phyloP scores from a whole-genome alignment of 2,113 vertebrate genomes.

The Bubo scandiacus region DNA sequence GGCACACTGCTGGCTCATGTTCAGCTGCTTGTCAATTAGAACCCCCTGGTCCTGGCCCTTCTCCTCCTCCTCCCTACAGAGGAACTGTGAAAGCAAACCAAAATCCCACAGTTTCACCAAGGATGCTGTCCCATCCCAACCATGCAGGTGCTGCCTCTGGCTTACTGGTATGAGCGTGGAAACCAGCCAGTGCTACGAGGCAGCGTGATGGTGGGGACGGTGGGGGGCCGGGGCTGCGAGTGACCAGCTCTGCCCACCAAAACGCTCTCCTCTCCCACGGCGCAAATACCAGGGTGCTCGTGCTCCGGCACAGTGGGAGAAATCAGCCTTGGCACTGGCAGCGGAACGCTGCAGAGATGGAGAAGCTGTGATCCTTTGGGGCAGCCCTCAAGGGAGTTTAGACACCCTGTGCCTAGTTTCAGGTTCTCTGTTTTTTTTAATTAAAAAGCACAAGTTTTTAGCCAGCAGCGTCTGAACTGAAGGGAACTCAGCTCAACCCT shows the following conservation, averaged over 20 bases:
- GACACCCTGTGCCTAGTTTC: not conserved
- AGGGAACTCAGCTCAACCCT: not conserved
- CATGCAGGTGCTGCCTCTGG: not conserved
- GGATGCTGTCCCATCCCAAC: not conserved
- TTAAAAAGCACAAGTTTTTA: not conserved
- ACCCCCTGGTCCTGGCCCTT: not conserved
- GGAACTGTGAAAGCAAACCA: not conserved
- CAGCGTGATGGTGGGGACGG: accelerated
- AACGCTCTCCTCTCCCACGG: not conserved
- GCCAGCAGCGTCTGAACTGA: not conserved
- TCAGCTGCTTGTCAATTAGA: too few species aligned
- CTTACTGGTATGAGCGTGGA: not conserved
- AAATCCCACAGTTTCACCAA: not conserved
- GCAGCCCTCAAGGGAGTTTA: not conserved
- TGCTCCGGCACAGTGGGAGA: accelerated
- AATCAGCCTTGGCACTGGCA: accelerated
- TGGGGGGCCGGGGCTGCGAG: not conserved
- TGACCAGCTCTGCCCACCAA: not conserved
- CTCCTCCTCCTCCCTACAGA: not conserved
- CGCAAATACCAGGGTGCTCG: accelerated
- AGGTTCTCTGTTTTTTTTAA: not conserved
- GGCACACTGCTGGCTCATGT: too few species aligned
- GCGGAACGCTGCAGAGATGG: not conserved
- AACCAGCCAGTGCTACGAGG: not conserved
- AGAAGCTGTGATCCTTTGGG: not conserved